Evolutionary conservation across 2,113 vertebrate genomes (phyloP).

Genomic region (Murina feae): DNA sequence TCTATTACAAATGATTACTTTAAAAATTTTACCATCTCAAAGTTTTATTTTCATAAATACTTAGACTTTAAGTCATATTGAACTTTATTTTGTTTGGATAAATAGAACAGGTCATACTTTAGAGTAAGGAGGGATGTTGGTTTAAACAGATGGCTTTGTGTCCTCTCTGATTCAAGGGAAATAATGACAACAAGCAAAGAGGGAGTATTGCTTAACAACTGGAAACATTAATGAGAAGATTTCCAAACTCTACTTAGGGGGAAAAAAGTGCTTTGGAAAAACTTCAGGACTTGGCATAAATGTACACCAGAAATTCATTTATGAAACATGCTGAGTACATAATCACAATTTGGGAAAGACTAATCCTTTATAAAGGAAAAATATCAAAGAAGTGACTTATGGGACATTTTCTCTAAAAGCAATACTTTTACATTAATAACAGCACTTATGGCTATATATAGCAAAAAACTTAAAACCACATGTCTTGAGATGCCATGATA

Average conservation of each 20-base stretch:
- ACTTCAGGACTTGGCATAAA: slow-evolving; percentile 56
- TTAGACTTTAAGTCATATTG: not conserved
- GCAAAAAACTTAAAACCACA: not conserved
- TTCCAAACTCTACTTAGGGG: slow-evolving; percentile 41
- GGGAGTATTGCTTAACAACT: slow-evolving; percentile 71
- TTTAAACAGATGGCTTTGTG: slow-evolving; percentile 61
- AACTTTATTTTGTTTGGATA: not conserved
- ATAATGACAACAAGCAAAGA: slow-evolving; percentile 63
- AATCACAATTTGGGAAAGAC: not conserved
- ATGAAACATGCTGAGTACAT: slow-evolving; percentile 24
- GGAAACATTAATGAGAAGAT: slow-evolving; percentile 60
- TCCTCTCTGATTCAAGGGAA: slow-evolving; percentile 50
- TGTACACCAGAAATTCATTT: slow-evolving; percentile 14
- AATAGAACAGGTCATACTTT: not conserved
- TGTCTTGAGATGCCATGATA: not conserved
- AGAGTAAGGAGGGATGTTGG: not conserved
- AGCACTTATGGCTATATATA: not conserved
- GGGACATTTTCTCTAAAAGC: not conserved
- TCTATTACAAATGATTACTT: not conserved
- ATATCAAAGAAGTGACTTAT: not conserved
- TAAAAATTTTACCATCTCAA: not conserved
- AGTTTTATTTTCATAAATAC: not conserved
- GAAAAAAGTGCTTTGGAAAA: slow-evolving; percentile 44
- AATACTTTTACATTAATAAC: not conserved
- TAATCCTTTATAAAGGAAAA: not conserved